Base-by-base conservation (phyloP, 2,888 invertebrate genomes). In the Tenthredo livida region DNA sequence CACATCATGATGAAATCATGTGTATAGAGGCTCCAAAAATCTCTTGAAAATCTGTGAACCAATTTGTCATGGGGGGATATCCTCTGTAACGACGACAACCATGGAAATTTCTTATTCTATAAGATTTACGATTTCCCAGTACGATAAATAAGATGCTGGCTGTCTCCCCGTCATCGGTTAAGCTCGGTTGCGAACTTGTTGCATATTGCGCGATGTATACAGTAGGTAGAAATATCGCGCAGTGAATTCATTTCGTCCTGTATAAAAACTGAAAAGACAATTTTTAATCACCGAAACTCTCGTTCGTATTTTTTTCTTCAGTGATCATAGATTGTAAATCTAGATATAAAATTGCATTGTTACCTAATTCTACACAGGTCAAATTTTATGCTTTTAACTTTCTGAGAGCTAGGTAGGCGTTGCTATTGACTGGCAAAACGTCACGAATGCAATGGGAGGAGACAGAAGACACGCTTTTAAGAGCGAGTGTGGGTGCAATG, bases 381-480 rank as follows among this genome's bases (percentile, higher is more conserved):
- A 80, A 80, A 61, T 58, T 78, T n/a, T 21, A 17, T 12, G 25
- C 40, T 61, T 10, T 61, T 61, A 40, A 12, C 80, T 37, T 70
- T 43, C 47, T 67, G 67, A 83, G 50, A 67, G 83, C 17, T n/a
- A 17, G 65, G 67, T 70, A 47, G 83, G 83, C 70, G 70, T 83
- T 70, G 50, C 67, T 83, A 83, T 83, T 70, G 65, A 70, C 83
- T 47, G 83, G 67, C 25, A 17, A 29, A 83, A 70, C 83, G 83
- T 50, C 47, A 40, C 67, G n/a, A 47, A 54, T n/a, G 17, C 25
- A 70, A 83, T 83, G 83, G 83, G 83, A 83, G 83, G 67, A 83
- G 83, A 83, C 83, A 83, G 47, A 65, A 47, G 67, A 83, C 47
- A 70, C 47, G 43, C 15, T 67, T 43, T 43, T 58, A 21, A 37